These are phyloP conservation scores for Synanthedon andrenaeformis DNA, from an alignment of 2,888 invertebrate species.

Conservation along the genomic window DNA sequence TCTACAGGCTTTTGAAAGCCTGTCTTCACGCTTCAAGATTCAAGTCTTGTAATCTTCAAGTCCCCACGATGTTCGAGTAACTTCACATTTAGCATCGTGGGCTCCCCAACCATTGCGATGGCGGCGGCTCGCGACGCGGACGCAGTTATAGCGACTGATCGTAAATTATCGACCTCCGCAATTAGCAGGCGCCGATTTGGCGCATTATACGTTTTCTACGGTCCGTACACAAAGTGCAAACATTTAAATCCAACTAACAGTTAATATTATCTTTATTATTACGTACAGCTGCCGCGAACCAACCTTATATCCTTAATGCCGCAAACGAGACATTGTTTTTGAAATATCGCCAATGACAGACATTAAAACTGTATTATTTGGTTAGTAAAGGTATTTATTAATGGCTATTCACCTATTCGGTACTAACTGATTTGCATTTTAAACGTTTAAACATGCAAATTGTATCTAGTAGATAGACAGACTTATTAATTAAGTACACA, in stretches of 20 bases:
- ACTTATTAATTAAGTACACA: conserved; percentile 24
- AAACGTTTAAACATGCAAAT: conserved; percentile 22
- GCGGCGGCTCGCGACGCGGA: not conserved
- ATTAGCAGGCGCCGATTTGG: conserved; percentile 63
- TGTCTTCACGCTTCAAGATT: no score
- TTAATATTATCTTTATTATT: conserved; percentile 11
- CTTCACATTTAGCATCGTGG: no score
- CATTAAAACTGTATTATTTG: conserved; percentile 1
- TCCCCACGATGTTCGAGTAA: no score
- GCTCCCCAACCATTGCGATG: not conserved
- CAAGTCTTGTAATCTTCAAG: no score
- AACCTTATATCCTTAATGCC: not conserved
- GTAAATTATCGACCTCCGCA: conserved; percentile 59
- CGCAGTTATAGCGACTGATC: conserved; percentile 40
- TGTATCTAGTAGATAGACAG: conserved; percentile 19
- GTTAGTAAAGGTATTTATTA: not conserved
- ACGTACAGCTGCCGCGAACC: conserved; percentile 4
- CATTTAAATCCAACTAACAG: conserved; percentile 12
- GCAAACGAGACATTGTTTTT: not conserved
- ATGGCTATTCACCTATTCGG: not conserved
- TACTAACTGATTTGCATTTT: conserved; percentile 15
- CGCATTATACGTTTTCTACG: conserved; percentile 40
- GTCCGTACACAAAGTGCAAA: conserved; percentile 10
- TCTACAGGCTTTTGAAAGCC: no score
- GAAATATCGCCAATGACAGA: conserved; percentile 2